Conservation (phyloP, 2,888 invertebrate species). For the Eumacrocentrus americanus region DNA sequence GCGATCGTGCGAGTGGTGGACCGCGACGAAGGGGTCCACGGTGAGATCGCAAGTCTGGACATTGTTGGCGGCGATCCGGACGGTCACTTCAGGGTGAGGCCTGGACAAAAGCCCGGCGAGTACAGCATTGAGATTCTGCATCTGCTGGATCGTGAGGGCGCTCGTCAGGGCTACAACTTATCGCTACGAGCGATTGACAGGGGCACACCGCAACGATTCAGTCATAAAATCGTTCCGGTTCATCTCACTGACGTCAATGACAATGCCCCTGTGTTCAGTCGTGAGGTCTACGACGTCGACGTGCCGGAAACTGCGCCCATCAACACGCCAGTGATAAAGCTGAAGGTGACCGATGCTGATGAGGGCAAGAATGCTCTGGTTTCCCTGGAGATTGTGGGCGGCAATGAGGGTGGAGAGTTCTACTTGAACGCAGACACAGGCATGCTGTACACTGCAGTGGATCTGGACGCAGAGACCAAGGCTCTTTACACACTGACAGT, state of each 20-base stretch:
- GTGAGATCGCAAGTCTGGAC: slow-evolving; percentile 79
- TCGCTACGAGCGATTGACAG: slow-evolving; percentile 85
- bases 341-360: slow-evolving; percentile 87
- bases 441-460: slow-evolving; percentile 82
- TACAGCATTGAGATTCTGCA: slow-evolving; percentile 81
- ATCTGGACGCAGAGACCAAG: slow-evolving; percentile 84
- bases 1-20: slow-evolving; percentile 88
- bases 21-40: slow-evolving; percentile 83
- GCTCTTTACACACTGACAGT: slow-evolving; percentile 87
- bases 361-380: slow-evolving; percentile 84
- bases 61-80: slow-evolving; percentile 91
- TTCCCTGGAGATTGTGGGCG: slow-evolving; percentile 86
- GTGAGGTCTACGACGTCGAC: slow-evolving; percentile 84
- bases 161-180: slow-evolving; percentile 84
- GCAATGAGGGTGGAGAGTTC: slow-evolving; percentile 90
- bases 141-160: slow-evolving; percentile 77
- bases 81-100: slow-evolving; percentile 82
- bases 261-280: slow-evolving; percentile 85
- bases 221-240: slow-evolving; percentile 82
- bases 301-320: slow-evolving; percentile 88
- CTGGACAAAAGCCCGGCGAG: slow-evolving; percentile 66
- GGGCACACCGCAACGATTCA: slow-evolving; percentile 78
- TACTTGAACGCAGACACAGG: slow-evolving; percentile 86
- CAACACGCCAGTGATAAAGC: slow-evolving; percentile 84
- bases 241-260: slow-evolving; percentile 82